Base-by-base conservation (phyloP, 2,888 invertebrate genomes). In the Drosophila fungiperda region DNA sequence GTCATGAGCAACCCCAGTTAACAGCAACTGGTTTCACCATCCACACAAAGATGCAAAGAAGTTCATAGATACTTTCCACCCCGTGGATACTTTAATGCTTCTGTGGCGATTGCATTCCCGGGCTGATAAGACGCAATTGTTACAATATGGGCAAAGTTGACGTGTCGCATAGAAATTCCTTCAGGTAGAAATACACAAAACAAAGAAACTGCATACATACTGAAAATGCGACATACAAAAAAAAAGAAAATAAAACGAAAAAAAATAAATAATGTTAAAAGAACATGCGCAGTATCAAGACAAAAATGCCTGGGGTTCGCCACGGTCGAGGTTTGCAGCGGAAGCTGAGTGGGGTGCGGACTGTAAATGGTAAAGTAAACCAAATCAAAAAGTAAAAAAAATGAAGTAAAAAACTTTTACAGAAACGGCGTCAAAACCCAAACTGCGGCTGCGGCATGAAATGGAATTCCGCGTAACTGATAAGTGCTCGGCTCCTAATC, bases 91-190 rank as follows among this genome's bases (percentile, higher is more conserved):
- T n/a, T 38, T 11, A 9, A n/a, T 26, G 48, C 38, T 38, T 12
- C 38, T 23, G 60, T 55, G 53, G 80, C 77, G 66, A 69, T 83
- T 71, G 89, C 74, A 74, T 70, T 73, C 59, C 40, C 48, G 35
- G 62, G 66, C 60, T 29, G 62, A 83, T 81, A 83, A 78, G 82
- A 60, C 83, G 83, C 77, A 83, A 68, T 80, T 68, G 76, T 64
- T 62, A 53, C 55, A 38, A 38, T 55, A 52, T 55, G 40, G 38
- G 20, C 33, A 55, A 67, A 73, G 72, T 78, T 84, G 64, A 73
- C 67, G 72, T 82, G 38, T 83, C 69, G 58, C 83, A 84, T 75
- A 73, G 68, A 84, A 84, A 87, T 87, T 89, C 69, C 82, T 84
- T 78, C 86, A 83, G 89, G 89, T 83, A 76, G 63, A 38, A n/a